Evolutionary conservation across 2,113 vertebrate genomes (phyloP).

Genomic region (Gopherus flavomarginatus): DNA sequence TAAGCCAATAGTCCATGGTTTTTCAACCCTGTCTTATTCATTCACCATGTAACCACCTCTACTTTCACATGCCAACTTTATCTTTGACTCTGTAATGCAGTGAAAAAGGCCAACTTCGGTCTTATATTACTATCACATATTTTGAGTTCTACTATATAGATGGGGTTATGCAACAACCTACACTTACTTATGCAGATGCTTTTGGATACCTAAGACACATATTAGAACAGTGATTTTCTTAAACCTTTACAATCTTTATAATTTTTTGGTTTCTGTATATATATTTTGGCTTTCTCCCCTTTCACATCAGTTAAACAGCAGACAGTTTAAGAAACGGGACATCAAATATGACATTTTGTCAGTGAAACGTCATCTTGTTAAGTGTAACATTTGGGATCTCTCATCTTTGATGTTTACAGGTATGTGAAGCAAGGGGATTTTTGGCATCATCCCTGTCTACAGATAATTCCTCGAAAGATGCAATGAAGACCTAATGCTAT

Average conservation of each 20-base stretch:
- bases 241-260: background rate
- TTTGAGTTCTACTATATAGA: background rate
- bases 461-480: background rate
- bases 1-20: background rate
- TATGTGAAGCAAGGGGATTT: constrained; percentile 73
- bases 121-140: background rate
- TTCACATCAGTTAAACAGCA: background rate
- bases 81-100: background rate
- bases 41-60: background rate
- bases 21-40: background rate
- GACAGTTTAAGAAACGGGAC: background rate
- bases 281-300: background rate
- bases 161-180: background rate
- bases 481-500: constrained; percentile 2
- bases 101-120: background rate
- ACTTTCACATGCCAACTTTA: background rate
- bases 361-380: background rate
- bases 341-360: background rate
- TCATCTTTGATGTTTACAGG: constrained; percentile 57
- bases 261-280: background rate
- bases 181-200: background rate
- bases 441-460: background rate
- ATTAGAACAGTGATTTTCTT: background rate
- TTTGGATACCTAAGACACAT: background rate
- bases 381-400: background rate